Evolutionary conservation across 35 echinoderm and acorn worm species (phyloP).

Genomic region (Stichopus chloronotus): DNA sequence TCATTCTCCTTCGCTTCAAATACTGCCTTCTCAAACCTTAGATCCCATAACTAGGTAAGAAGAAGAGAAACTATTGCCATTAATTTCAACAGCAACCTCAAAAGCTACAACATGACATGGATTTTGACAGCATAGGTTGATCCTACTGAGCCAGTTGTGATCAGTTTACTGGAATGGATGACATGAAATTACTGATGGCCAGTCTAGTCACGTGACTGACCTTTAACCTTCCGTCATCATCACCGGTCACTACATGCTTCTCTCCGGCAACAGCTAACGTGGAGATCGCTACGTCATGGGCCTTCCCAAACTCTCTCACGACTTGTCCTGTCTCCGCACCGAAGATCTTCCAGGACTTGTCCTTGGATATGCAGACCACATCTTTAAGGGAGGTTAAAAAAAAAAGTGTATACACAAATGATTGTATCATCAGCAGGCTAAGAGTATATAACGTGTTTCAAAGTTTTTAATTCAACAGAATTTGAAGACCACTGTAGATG

Average conservation of each 20-base stretch:
- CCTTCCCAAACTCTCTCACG: slow-evolving; percentile 58
- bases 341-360: slow-evolving; percentile 84
- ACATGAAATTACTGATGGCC: background rate
- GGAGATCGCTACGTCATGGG: slow-evolving; percentile 81
- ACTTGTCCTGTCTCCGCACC: slow-evolving; percentile 66
- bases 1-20: slow-evolving; percentile 91
- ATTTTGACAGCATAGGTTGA: background rate
- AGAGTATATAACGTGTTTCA: background rate
- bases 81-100: background rate
- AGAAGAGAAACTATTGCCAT: background rate
- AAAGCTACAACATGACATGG: background rate
- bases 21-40: slow-evolving; percentile 76
- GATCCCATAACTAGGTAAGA: slow-evolving; percentile 83
- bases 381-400: slow-evolving; percentile 43
- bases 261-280: slow-evolving; percentile 71
- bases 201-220: slow-evolving; percentile 2
- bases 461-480: background rate
- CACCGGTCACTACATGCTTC: slow-evolving; percentile 84
- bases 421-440: background rate
- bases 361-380: slow-evolving; percentile 84
- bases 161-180: background rate
- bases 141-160: too few relatives aligned
- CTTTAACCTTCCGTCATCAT: slow-evolving; percentile 93
- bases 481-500: background rate
- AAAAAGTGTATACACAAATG: background rate